These are phyloP conservation scores for Scopus umbretta DNA, from an alignment of 2,113 vertebrate genomes.

Conservation along the genomic window DNA sequence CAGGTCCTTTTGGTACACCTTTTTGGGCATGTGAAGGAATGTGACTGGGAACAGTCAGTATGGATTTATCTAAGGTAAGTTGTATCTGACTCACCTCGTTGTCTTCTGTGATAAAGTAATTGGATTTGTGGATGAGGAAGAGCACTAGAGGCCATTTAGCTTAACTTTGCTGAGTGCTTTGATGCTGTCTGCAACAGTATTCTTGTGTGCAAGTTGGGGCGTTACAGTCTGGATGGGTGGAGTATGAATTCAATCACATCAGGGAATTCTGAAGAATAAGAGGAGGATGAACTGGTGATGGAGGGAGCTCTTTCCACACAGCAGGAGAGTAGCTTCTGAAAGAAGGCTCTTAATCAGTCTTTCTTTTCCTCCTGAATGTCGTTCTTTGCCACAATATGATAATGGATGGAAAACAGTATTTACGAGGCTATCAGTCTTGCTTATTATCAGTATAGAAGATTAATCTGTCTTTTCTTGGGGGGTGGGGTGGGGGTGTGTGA, in stretches of 20 bases:
- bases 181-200: neutral
- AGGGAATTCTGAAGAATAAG: conserved; percentile 3
- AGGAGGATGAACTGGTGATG: neutral
- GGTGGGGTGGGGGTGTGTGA: neutral
- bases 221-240: neutral
- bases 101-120: neutral
- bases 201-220: neutral
- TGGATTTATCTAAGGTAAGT: neutral
- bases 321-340: neutral
- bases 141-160: neutral
- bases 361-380: neutral
- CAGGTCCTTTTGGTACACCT: neutral
- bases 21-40: neutral
- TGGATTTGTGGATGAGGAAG: neutral
- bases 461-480: neutral
- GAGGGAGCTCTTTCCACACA: neutral
- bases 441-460: neutral
- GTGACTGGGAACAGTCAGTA: neutral
- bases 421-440: neutral
- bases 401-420: neutral
- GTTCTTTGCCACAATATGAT: neutral
- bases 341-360: conserved; percentile 14
- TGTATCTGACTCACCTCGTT: neutral
- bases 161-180: neutral
- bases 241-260: neutral